Base-by-base conservation (phyloP, 2,888 invertebrate species). In the Hedya salicella region DNA sequence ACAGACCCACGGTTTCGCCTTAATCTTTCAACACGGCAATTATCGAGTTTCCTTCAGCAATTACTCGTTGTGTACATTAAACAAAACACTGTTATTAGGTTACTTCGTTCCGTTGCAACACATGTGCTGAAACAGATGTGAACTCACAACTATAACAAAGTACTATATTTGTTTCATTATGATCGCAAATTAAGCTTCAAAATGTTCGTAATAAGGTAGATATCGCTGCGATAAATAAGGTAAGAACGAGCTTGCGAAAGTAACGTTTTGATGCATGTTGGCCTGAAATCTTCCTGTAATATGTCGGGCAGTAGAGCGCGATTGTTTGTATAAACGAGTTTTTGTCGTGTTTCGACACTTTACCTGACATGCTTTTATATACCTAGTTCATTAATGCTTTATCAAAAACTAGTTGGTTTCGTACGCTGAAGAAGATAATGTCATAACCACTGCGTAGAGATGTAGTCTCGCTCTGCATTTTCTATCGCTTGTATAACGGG, bases 221-320 rank as follows among this genome's bases (percentile, higher is more conserved):
- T 17, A 32, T 32, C 42, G 19, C 8, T 32, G 9, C 13, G 42
- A 13, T 3, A 13, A 13, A 40, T 44, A 25, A 17, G 25, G 17
- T 11, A 52, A 30, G 13, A 17, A 44, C 42, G 44, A 32, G 44
- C n/a, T 57, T 57, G 44, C 17, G 32, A 44, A 32, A 14, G 19
- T 32, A 30, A 44, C 16, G 9, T 53, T 0, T 14, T n/a, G 16
- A 11, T 8, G 2, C 6, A 13, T 39, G 48, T 57, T 32, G 25
- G 64, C 25, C 44, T 59, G 64, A 64, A 52, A 46, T 65, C 30
- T 52, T 65, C 52, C 65, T 52, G 65, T 30, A 65, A 60, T 44
- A 65, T 60, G 50, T 44, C 40, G 66, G 66, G 32, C 61, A 67
- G 53, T 61, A 16, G 61, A 49, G 8, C 61, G 40, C 61, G 11